These are phyloP conservation scores for Nephila pilipes DNA, from an alignment of 1,140 invertebrate genomes.

Conservation along the genomic window DNA sequence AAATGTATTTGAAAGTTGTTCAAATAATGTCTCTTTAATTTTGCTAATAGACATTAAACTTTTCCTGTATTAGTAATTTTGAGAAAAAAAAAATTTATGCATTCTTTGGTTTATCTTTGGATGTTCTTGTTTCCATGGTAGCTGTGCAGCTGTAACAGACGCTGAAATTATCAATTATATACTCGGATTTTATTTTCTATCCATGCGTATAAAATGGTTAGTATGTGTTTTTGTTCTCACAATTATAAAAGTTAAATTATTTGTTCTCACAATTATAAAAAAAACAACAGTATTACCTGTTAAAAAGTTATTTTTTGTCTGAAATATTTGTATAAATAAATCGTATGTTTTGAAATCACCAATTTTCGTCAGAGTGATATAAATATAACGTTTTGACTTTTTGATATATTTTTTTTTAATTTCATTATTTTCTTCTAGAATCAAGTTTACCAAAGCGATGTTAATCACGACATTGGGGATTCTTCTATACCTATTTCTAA, in stretches of 20 bases:
- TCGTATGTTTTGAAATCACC: neutral
- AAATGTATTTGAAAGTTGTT: too few relatives aligned
- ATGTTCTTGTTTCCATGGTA: neutral
- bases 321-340: too few relatives aligned
- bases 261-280: too few relatives aligned
- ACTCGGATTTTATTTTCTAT: neutral
- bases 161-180: neutral
- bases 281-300: too few relatives aligned
- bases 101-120: neutral
- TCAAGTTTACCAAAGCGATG: constrained; percentile 36
- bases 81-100: neutral
- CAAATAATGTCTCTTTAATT: too few relatives aligned
- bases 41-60: too few relatives aligned
- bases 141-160: neutral
- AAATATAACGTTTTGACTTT: too few relatives aligned
- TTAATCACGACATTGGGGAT: neutral
- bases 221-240: neutral
- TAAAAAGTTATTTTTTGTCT: too few relatives aligned
- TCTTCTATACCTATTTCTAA: neutral
- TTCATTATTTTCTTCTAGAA: neutral
- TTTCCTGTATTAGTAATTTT: too few relatives aligned
- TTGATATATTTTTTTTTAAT: neutral
- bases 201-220: neutral
- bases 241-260: neutral
- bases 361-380: neutral